Evolutionary conservation across 2,888 invertebrate species (phyloP).

Genomic region (Yponomeuta evonymella): DNA sequence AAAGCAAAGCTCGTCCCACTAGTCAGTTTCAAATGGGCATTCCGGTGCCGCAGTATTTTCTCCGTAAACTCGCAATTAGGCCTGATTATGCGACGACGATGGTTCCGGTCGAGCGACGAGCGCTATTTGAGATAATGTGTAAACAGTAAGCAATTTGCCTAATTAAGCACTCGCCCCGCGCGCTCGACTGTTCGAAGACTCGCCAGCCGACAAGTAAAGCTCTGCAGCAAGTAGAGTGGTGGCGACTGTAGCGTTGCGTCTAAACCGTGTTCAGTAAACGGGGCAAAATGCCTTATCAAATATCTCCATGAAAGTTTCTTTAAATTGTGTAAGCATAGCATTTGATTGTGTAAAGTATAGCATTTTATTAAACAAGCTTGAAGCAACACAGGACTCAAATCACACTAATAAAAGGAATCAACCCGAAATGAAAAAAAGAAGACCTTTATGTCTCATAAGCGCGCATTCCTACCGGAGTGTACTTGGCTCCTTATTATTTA

Average conservation of each 20-base stretch:
- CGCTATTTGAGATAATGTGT: constrained; percentile 33
- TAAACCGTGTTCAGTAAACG: not conserved
- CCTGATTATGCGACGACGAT: constrained; percentile 12
- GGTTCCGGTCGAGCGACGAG: constrained; percentile 4
- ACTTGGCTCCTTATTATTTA: too few species aligned
- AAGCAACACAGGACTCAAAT: too few species aligned
- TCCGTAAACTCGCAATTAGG: constrained; percentile 1
- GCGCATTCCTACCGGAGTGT: too few species aligned
- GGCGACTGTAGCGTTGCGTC: not conserved
- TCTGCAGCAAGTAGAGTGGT: not conserved
- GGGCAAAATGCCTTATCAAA: not conserved
- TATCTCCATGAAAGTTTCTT: too few species aligned
- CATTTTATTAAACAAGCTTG: too few species aligned
- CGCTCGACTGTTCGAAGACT: not conserved
- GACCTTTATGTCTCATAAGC: too few species aligned
- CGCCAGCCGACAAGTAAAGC: not conserved
- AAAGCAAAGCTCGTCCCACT: not conserved
- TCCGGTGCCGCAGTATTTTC: not conserved
- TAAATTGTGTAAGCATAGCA: too few species aligned
- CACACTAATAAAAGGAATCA: too few species aligned
- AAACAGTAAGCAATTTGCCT: constrained; percentile 60
- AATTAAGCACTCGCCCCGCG: constrained; percentile 50
- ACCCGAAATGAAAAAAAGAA: too few species aligned
- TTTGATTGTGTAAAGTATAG: too few species aligned
- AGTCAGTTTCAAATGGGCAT: not conserved